Evolutionary conservation across 2,113 vertebrate species (phyloP), one percentile per base, ranked within the genome.

Genomic region (Ondatra zibethicus): DNA sequence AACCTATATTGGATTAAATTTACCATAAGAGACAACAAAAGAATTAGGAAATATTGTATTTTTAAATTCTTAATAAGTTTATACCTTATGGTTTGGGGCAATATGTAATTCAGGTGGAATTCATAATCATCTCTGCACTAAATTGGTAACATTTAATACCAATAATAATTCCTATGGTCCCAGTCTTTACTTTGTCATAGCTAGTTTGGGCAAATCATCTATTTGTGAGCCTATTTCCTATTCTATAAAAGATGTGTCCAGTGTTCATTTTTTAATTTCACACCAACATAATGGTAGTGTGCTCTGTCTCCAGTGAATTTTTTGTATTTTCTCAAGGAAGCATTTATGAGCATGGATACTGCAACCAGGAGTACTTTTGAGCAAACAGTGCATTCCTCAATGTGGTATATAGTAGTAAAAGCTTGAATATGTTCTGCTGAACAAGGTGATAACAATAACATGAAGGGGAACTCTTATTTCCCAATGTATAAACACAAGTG

Each of bases 171-270:
- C 31, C 90, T 7, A 36, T 96, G 52, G 23, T 68, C 73, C 33
- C 17, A 80, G 31, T 90, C 25, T 95, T 96, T 19, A 89, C 25
- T 94, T 97, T 95, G 55, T 10, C 63, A n/a, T 89, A 80, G 55
- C 31, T 65, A 84, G 31, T 89, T 95, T 95, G 76, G 84, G 6
- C 21, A 85, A 86, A 39, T 55, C 17, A 87, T 80, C 63, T 73
- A 52, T 63, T 92, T 89, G 42, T 75, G 65, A 86, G 50, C 39
- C 50, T 16, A 5, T 85, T n/a, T 65, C 61, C 42, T 90, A 21
- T 45, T 96, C 19, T 52, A 11, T 92, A 66, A 78, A 93, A 91
- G 21, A 78, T 70, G 12, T 75, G 70, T 68, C 58, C 89, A 42
- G 7, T 76, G 25, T 78, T 92, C 36, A 45, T 55, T 68, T 93